phyloP scores from a whole-genome alignment of 1,140 invertebrate species.

The Alviniconcha marisindica region DNA sequence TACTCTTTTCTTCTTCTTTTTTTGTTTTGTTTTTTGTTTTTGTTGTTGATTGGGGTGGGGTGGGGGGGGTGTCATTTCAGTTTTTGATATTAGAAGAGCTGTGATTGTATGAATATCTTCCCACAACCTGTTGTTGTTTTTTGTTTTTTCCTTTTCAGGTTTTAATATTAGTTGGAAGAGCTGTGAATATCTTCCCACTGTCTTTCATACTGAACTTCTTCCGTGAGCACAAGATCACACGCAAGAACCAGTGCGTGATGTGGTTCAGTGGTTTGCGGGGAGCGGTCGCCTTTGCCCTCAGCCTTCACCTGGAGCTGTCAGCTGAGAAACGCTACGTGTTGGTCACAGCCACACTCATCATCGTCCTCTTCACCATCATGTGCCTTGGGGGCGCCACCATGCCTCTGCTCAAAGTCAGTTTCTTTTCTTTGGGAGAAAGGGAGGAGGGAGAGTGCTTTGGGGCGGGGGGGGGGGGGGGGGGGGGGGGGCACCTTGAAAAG shows the following conservation, averaged over 20 bases:
- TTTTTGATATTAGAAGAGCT: no score
- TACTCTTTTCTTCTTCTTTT: no score
- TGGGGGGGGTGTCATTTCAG: no score
- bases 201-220: constrained; percentile 96
- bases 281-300: constrained; percentile 98
- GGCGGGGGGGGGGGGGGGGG: no score
- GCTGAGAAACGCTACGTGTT: constrained; percentile 94
- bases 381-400: constrained; percentile 96
- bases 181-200: constrained; percentile 97
- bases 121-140: no score
- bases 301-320: constrained; percentile 91
- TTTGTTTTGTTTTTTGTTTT: no score
- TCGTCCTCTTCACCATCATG: constrained; percentile 96
- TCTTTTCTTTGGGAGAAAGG: no score
- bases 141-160: constrained; percentile 75
- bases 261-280: constrained; percentile 98
- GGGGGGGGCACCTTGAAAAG: no score
- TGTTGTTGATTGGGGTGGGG: no score
- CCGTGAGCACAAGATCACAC: constrained; percentile 97
- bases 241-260: constrained; percentile 99
- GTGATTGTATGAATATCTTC: no score
- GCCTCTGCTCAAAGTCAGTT: constrained; percentile 87
- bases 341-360: constrained; percentile 97
- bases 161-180: constrained; percentile 93
- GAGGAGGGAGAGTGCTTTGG: no score